Percentiles rank a stretch among this genome's conserved stretches.
Evolutionary conservation across 64 coral and sea anemone species (phyloP).

Genomic region (Dendrophyllia cribrosa): DNA sequence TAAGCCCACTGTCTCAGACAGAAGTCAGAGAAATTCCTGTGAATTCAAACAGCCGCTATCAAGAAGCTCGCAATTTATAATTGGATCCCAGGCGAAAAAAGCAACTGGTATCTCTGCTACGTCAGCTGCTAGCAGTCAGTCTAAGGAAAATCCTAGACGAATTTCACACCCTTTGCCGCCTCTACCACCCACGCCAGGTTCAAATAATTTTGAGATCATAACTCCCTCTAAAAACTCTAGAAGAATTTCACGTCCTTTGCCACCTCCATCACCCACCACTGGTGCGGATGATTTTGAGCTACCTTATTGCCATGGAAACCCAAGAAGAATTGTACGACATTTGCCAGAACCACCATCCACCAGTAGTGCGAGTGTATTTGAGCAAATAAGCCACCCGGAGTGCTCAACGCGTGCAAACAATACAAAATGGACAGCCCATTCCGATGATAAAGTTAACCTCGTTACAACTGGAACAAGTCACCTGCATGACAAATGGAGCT

Average conservation of each 20-base stretch:
- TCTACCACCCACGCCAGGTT: not conserved
- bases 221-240: not conserved
- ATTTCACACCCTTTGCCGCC: not conserved
- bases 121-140: not conserved
- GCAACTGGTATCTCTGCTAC: not conserved
- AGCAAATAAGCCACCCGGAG: not conserved
- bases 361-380: not conserved
- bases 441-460: not conserved
- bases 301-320: not conserved
- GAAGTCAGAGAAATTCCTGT: not conserved
- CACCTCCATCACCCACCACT: not conserved
- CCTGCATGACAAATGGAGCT: not conserved
- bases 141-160: not conserved
- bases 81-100: not conserved
- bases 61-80: not conserved
- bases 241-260: not conserved
- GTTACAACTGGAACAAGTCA: not conserved
- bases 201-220: not conserved
- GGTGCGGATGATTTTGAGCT: not conserved
- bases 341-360: not conserved
- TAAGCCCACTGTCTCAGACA: not conserved
- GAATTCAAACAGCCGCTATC: not conserved
- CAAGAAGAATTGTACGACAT: not conserved
- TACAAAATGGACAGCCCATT: not conserved
- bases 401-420: not conserved